Evolutionary conservation across 2,113 vertebrate genomes (phyloP).

Genomic region (Laterallus jamaicensis): DNA sequence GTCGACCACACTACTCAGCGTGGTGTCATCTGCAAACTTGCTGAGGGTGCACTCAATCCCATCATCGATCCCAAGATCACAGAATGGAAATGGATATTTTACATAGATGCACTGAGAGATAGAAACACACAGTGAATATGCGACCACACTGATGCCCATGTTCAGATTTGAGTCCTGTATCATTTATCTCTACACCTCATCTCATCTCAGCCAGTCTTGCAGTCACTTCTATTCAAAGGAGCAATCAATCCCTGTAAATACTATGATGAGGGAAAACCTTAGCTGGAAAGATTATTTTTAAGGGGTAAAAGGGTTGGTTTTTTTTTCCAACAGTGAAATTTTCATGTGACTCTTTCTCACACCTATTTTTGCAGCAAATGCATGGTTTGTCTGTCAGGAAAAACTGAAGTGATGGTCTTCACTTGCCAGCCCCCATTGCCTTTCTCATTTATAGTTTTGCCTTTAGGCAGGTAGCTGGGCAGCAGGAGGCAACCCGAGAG

Average conservation of each 20-base stretch:
- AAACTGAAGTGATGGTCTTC: not conserved
- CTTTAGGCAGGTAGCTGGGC: not conserved
- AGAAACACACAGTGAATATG: not conserved
- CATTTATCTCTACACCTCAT: not conserved
- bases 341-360: not conserved
- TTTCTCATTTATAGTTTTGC: not conserved
- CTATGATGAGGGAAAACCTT: not conserved
- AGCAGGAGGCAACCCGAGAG: not conserved
- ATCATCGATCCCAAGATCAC: not conserved
- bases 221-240: not conserved
- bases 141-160: not conserved
- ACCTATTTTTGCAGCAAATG: not conserved
- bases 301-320: rapidly evolving
- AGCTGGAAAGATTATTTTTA: not conserved
- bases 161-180: not conserved
- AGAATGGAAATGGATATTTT: not conserved
- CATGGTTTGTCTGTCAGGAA: not conserved
- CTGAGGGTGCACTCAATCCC: too few species aligned
- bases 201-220: not conserved
- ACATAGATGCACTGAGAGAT: not conserved
- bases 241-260: not conserved
- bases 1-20: too few species aligned
- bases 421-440: not conserved
- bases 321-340: not conserved
- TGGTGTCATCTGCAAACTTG: too few species aligned